Evolutionary conservation across 92 coral and sea anemone species (phyloP), one percentile per base, ranked within the genome.

Genomic region (Parazoanthus darwini): DNA sequence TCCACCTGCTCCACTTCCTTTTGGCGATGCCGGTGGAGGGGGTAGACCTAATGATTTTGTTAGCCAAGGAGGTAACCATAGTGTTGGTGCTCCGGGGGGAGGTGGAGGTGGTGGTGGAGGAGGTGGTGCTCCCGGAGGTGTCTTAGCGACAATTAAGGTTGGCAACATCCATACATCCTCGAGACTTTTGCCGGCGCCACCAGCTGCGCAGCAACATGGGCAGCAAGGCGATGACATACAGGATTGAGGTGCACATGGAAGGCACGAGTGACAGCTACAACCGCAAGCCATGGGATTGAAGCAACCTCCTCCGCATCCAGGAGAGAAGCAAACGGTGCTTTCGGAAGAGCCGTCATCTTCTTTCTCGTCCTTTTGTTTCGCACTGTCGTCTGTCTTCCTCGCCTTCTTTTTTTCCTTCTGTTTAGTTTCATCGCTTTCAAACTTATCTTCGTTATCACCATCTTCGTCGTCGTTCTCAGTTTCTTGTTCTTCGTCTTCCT

Each of bases 131-230:
- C 91, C 94, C 36, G 89, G 89, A 10, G 82, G 88, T 78, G 94
- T 85, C 86, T 94, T 94, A 74, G 93, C 63, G 10, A 94, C 97
- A 29, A 92, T 93, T 15, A 94, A 82, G 5, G 97, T 94, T 35
- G 97, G 97, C 79, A 94, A 63, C 94, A 89, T 94, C 97, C 97
- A 94, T 51, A 89, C 91, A 78, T 94, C 95, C 89, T 93, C 97
- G 10, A 91, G 90, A 42, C 78, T 93, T 77, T 94, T 94, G 8
- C 94, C 95, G 25, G 86, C 74, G 1, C 90, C 88, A 0, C 94
- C 97, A 9, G 82, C 63, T 7, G 91, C 91, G 74, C 97, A 94
- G 74, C 93, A 91, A 42, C 96, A 94, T 37, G 97, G 97, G 82
- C 97, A 94, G 58, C 97, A 94, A 20, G 97, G 95, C 15, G 88